Conservation (phyloP, 2,888 invertebrate genomes). For the Mythimna pallens region DNA sequence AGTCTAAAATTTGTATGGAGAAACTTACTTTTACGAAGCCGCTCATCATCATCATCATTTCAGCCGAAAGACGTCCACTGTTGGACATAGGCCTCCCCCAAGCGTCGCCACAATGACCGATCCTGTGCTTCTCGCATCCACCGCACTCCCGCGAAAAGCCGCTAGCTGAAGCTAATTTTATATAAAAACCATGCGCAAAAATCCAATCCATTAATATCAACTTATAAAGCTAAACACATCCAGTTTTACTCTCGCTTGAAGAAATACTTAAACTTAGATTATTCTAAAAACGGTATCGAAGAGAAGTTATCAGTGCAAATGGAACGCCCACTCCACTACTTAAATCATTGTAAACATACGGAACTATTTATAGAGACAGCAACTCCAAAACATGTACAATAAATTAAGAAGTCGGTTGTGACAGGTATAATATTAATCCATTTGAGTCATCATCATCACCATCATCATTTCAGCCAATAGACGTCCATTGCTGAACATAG, state of each 20-base stretch:
- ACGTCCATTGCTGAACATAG: no score
- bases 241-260: constrained; percentile 22
- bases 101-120: no score
- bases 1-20: no score
- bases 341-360: constrained; percentile 56
- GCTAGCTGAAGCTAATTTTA: background rate
- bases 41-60: no score
- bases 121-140: no score
- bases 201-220: constrained; percentile 12
- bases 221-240: constrained; percentile 23
- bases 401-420: background rate
- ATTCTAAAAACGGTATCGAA: constrained; percentile 57
- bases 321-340: constrained; percentile 59
- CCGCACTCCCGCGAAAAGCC: no score
- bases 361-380: background rate
- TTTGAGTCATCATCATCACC: no score
- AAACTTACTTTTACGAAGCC: no score
- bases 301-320: constrained; percentile 64
- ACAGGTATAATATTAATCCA: no score
- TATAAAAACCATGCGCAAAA: background rate
- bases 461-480: no score
- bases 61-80: no score
- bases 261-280: constrained; percentile 56
- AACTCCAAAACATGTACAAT: background rate
- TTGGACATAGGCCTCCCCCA: no score